phyloP scores from a whole-genome alignment of 1,140 invertebrate genomes.

The Zaprionus kolodkinae region DNA sequence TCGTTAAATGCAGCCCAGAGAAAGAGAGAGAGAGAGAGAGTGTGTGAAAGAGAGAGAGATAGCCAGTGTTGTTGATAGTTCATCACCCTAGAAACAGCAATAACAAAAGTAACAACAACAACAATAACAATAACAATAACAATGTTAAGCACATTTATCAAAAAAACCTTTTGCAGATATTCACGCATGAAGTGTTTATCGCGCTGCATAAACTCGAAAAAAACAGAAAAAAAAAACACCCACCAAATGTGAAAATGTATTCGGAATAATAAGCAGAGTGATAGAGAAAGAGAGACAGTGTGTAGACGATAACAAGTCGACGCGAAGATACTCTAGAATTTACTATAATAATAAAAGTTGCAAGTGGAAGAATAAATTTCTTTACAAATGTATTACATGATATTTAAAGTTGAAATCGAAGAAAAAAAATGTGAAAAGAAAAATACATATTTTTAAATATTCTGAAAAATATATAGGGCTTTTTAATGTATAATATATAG shows the following conservation, averaged over 20 bases:
- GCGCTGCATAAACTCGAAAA: constrained; percentile 65
- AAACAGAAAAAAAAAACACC: constrained; percentile 51
- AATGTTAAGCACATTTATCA: constrained; percentile 69
- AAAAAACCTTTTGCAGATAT: constrained; percentile 74
- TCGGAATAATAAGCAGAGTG: constrained; percentile 43
- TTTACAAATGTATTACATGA: too few species aligned
- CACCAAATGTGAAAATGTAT: constrained; percentile 66
- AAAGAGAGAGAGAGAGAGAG: background rate
- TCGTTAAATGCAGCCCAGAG: constrained; percentile 8
- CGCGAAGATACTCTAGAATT: constrained; percentile 25
- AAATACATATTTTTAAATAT: too few species aligned
- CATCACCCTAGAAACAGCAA: constrained; percentile 55
- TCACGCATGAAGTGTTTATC: constrained; percentile 83
- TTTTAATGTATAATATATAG: too few species aligned
- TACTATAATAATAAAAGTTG: background rate
- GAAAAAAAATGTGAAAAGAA: too few species aligned
- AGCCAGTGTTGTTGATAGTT: constrained; percentile 54
- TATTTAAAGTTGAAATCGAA: too few species aligned
- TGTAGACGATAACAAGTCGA: constrained; percentile 1
- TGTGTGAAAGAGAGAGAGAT: background rate
- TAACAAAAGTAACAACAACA: constrained; percentile 29
- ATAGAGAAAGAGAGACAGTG: background rate
- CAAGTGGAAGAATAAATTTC: background rate
- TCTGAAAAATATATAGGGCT: too few species aligned
- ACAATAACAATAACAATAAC: constrained; percentile 30